Evolutionary conservation across 2,888 invertebrate species (phyloP).

Genomic region (Lucinisca nassula): DNA sequence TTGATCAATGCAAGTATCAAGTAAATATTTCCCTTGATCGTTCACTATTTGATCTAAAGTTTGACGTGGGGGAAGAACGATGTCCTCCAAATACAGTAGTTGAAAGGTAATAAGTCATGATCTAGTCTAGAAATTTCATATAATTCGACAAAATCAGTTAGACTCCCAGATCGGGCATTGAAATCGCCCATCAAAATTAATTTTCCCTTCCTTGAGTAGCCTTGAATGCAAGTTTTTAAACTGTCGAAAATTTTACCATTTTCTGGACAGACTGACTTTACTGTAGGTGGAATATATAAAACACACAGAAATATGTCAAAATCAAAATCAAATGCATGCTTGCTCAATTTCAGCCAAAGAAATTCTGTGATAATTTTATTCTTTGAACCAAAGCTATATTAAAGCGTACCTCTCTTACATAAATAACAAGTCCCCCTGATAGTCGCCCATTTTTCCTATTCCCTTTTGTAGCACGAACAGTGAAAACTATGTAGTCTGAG

Average conservation of each 20-base stretch:
- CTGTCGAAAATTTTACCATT: not conserved
- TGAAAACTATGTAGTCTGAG: not conserved
- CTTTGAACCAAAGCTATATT: not conserved
- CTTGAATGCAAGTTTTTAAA: too few species aligned
- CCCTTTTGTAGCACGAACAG: not conserved
- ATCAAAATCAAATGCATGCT: too few species aligned
- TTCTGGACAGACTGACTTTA: not conserved
- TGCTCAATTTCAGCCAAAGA: not conserved
- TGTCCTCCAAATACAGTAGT: not conserved
- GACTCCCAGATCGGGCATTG: not conserved
- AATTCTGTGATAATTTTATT: too few species aligned
- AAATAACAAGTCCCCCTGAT: not conserved
- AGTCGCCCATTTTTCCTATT: not conserved
- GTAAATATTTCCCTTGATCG: too few species aligned
- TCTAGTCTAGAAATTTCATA: too few species aligned
- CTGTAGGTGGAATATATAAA: not conserved
- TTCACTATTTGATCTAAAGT: not conserved
- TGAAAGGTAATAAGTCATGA: too few species aligned
- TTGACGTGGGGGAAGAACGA: not conserved
- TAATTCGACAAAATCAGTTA: not conserved
- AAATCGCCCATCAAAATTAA: too few species aligned
- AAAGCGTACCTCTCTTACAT: not conserved
- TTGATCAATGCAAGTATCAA: not conserved
- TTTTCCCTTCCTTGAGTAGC: not conserved
- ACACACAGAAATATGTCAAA: too few species aligned